Percentiles rank a stretch among this genome's conserved stretches.
phyloP scores from a whole-genome alignment of 2,113 vertebrate genomes.

The Talpa occidentalis region DNA sequence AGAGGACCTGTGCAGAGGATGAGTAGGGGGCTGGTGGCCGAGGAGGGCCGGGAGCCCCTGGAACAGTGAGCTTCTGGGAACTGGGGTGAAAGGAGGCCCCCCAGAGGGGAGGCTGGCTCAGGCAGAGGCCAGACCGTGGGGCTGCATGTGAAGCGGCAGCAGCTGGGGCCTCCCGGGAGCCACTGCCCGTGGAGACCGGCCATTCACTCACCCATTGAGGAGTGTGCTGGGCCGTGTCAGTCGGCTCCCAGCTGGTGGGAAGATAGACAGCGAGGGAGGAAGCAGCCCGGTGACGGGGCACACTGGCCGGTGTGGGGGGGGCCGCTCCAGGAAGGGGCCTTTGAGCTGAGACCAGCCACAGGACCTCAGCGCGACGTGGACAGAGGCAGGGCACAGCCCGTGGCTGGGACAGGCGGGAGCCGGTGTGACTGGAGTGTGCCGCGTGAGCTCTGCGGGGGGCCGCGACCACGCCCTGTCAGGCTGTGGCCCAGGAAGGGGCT shows the following conservation, averaged over 20 bases:
- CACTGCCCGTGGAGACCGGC: fast-evolving
- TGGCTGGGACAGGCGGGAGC: not conserved
- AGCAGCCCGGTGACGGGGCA: not conserved
- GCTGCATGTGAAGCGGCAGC: not conserved
- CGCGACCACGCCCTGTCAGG: not conserved
- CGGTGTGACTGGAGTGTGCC: not conserved
- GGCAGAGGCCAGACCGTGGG: not conserved
- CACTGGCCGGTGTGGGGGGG: not conserved
- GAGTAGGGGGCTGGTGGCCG: not conserved
- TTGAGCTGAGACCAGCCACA: not conserved
- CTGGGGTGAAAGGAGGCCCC: not conserved
- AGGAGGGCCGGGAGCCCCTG: not conserved
- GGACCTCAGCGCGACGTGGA: not conserved
- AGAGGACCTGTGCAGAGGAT: not conserved
- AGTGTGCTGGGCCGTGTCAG: too few relatives aligned
- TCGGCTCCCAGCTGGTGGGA: not conserved
- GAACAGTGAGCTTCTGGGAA: not conserved
- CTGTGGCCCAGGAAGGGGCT: not conserved
- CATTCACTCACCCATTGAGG: not conserved
- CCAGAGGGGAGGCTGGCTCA: not conserved
- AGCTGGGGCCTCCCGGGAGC: not conserved
- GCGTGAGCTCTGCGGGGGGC: not conserved
- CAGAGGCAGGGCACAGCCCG: not conserved
- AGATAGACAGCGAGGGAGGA: not conserved
- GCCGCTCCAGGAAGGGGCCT: not conserved